Conservation (phyloP, 2,113 vertebrate species). For the Marmota monax region DNA sequence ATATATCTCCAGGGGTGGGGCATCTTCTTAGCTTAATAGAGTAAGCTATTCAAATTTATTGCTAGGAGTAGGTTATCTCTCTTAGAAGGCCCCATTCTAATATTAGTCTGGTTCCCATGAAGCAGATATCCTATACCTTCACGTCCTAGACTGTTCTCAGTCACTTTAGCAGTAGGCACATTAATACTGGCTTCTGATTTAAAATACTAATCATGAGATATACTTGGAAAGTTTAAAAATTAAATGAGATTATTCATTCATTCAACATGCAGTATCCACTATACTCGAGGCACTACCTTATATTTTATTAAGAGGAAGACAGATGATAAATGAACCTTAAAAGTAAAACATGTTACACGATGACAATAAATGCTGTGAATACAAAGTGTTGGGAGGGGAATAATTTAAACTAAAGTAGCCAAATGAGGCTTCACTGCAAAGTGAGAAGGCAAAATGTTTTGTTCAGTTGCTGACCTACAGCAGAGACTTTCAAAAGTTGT, state of each 20-base stretch:
- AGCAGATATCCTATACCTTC: not conserved
- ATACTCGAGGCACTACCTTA: not conserved
- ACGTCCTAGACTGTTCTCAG: not conserved
- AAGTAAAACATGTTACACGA: slow-evolving; percentile 9
- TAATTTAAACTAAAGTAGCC: not conserved
- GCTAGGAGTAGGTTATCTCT: not conserved
- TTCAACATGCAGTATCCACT: not conserved
- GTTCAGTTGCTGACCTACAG: not conserved
- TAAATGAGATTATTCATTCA: slow-evolving; percentile 42
- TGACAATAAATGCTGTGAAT: slow-evolving; percentile 1
- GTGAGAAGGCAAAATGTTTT: slow-evolving; percentile 28
- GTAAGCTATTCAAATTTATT: not conserved
- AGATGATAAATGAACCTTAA: not conserved
- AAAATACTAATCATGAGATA: slow-evolving; percentile 10
- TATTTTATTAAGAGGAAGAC: not conserved
- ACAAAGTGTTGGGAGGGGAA: not conserved
- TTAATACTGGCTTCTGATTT: slow-evolving; percentile 12
- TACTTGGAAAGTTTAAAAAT: slow-evolving; percentile 52
- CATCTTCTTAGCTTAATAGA: no score
- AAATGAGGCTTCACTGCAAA: not conserved
- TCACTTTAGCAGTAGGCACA: not conserved
- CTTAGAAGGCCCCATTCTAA: not conserved
- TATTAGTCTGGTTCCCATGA: slow-evolving; percentile 14
- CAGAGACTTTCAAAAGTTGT: not conserved
- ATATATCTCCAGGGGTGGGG: not conserved